A percentile compares a stretch with the other conserved stretches of the same genome.
Evolutionary conservation across 2,113 vertebrate genomes (phyloP).

Genomic region (Pseudolaguvia tuberculata): DNA sequence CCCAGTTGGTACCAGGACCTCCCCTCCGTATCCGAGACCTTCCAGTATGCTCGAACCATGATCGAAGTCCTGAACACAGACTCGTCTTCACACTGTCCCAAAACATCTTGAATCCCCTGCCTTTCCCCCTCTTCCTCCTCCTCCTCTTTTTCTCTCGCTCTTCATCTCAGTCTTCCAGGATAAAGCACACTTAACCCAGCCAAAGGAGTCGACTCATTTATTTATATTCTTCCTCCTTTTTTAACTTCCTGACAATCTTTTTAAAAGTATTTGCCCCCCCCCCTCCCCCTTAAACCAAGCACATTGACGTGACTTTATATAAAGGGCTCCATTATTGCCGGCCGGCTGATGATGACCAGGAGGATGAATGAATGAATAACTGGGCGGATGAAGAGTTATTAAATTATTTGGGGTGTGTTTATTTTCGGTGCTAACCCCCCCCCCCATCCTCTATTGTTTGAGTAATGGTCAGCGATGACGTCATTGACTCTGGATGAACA

Average conservation of each 20-base stretch:
- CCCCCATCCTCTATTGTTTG: not conserved
- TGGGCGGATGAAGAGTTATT: not conserved
- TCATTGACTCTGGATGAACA: not conserved
- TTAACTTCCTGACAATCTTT: not conserved
- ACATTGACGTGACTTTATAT: too few species aligned
- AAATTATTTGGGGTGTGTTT: not conserved
- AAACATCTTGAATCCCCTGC: conserved; percentile 70
- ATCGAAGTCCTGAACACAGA: conserved; percentile 95
- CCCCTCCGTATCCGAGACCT: conserved; percentile 87
- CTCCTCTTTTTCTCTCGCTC: not conserved
- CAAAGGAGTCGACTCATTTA: not conserved
- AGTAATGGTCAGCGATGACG: too few species aligned
- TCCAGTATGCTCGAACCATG: conserved; percentile 86
- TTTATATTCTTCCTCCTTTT: not conserved
- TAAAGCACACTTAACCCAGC: not conserved
- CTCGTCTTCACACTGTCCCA: conserved; percentile 82
- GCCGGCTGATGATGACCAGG: not conserved
- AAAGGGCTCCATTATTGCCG: conserved; percentile 20
- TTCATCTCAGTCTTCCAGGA: conserved; percentile 19
- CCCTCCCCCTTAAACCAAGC: too few species aligned
- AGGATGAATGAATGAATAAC: too few species aligned
- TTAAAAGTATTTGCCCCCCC: not conserved
- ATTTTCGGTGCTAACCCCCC: too few species aligned
- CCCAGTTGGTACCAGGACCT: conserved; percentile 88
- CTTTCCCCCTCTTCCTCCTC: not conserved